Conservation (phyloP, 2,888 invertebrate genomes). For the Drosophila subquinaria region DNA sequence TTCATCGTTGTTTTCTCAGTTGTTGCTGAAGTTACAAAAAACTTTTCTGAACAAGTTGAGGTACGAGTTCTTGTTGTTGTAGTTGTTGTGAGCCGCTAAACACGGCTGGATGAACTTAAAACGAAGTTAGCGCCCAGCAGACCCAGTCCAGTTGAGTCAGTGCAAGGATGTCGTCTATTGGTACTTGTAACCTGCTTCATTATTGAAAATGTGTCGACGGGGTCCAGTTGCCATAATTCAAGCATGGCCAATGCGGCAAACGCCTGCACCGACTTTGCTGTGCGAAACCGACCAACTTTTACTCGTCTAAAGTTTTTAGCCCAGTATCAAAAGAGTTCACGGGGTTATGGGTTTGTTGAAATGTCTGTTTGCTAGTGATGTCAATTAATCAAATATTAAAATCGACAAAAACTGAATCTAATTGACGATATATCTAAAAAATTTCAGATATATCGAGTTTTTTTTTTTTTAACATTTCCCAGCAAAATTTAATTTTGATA, state of each 20-base stretch:
- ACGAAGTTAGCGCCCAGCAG: constrained; percentile 63
- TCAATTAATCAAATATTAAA: no score
- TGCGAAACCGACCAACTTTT: constrained; percentile 34
- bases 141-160: constrained; percentile 26
- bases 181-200: constrained; percentile 58
- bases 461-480: no score
- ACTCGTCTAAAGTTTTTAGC: constrained; percentile 31
- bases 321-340: neutral
- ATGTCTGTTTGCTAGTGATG: neutral
- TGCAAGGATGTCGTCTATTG: constrained; percentile 19
- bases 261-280: constrained; percentile 51
- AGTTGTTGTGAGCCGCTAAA: constrained; percentile 34
- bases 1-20: constrained; percentile 44
- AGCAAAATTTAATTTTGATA: no score
- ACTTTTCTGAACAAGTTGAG: constrained; percentile 66
- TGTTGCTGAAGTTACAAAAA: constrained; percentile 55
- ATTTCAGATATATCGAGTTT: no score
- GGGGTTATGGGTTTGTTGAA: neutral
- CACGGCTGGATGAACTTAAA: constrained; percentile 73
- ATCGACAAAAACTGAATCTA: no score
- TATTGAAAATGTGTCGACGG: constrained; percentile 77
- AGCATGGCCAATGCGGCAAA: constrained; percentile 63
- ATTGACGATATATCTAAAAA: no score
- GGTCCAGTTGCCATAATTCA: constrained; percentile 78
- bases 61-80: constrained; percentile 15